Evolutionary conservation across 2,113 vertebrate species (phyloP), one percentile per base, ranked within the genome.

Genomic region (Passer domesticus): DNA sequence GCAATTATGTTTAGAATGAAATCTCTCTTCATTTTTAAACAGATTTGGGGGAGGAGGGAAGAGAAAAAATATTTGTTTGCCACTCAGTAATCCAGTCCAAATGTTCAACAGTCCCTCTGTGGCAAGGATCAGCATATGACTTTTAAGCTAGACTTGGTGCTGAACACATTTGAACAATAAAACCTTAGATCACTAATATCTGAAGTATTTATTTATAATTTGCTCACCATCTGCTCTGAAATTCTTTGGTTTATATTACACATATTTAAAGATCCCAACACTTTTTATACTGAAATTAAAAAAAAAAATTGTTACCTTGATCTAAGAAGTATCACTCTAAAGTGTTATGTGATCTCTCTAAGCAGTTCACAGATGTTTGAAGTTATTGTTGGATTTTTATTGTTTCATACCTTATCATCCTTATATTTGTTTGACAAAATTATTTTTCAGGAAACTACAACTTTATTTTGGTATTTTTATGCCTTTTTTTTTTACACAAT

Each of bases 1-100:
- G 98, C 97, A 98, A 98, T 98, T 98, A 98, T 78, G 75, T 94
- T 95, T 95, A 88, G 93, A 96, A 90, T 96, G 93, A 96, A 95
- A 94, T 94, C 70, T 95, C 92, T 96, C 82, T 94, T 97, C 72
- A 87, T 92, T 97, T 96, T 95, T 95, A 94, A 94, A 94, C 93
- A 95, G 95, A 90, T 96, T 82, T 92, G 64, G 67, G 92, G 94
- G 87, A 91, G 82, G 91, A 93, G 91, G 88, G 56, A 78, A 81
- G 55, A 86, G 53, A 75, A 85, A 91, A 92, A 94, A 95, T 94
- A 82, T 92, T 93, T 95, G 56, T 95, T 97, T 95, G 94, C 92
- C 89, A 94, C 46, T 94, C 80, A 68, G 85, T 96, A 96, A 96
- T 96, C 94, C 91, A 91, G 77, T 92, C 96, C 96, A 95, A 96